These are phyloP conservation scores for Onychostoma macrolepis DNA, from an alignment of 2,113 vertebrate species.

Conservation along the genomic window DNA sequence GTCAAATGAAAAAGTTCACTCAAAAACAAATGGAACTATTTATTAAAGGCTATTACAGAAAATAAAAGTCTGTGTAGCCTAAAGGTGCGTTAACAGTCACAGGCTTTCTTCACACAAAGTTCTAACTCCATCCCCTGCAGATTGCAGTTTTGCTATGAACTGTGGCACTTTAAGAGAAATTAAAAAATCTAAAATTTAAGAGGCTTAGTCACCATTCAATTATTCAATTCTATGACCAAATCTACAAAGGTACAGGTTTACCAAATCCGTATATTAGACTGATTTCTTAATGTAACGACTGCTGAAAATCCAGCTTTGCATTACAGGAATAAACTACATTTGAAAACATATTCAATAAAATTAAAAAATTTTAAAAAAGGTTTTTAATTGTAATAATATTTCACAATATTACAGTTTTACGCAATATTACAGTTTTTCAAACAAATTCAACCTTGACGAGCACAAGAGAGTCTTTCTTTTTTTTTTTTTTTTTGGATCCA, in stretches of 20 bases:
- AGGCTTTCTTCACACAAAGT: not conserved
- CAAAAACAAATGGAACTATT: not conserved
- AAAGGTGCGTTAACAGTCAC: not conserved
- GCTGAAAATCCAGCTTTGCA: too few species aligned
- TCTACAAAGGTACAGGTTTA: not conserved
- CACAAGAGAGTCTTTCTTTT: not conserved
- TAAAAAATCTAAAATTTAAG: too few species aligned
- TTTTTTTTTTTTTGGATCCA: not conserved
- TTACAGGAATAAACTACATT: not conserved
- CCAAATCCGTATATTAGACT: too few species aligned
- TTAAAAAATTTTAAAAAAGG: too few species aligned
- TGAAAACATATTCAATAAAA: not conserved
- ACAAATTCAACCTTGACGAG: not conserved
- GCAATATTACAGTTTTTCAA: not conserved
- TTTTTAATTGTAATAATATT: not conserved
- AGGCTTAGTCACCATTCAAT: not conserved
- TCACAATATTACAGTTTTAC: not conserved
- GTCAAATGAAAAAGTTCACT: slow-evolving; percentile 35
- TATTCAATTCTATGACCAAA: not conserved
- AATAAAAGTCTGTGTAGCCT: not conserved
- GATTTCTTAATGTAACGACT: not conserved
- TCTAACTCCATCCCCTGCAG: not conserved
- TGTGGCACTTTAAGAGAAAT: too few species aligned
- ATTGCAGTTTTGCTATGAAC: not conserved
- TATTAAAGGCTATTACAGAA: slow-evolving; percentile 36